Conservation (phyloP, 2,888 invertebrate genomes). For the Lasioglossum zephyrum region DNA sequence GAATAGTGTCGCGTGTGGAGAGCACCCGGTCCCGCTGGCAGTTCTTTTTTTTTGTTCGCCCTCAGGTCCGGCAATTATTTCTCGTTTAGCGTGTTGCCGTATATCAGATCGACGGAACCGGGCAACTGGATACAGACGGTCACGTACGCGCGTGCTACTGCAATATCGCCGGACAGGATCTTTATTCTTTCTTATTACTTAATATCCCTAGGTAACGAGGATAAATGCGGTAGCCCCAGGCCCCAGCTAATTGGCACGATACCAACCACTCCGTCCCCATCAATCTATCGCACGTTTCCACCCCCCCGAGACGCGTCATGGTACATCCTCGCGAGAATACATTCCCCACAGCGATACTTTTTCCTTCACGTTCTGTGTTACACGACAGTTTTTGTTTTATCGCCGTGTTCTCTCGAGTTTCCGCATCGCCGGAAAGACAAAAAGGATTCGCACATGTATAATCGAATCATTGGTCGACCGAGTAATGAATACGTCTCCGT, state of each 20-base stretch:
- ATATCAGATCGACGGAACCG: slow-evolving; percentile 70
- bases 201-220: slow-evolving; percentile 74
- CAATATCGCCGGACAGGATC: slow-evolving; percentile 71
- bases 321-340: slow-evolving; percentile 23
- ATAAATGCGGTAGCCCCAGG: slow-evolving; percentile 65
- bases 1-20: neutral
- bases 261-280: slow-evolving; percentile 51
- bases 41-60: slow-evolving; percentile 29
- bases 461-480: neutral
- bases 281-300: slow-evolving; percentile 45
- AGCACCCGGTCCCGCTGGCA: slow-evolving; percentile 9
- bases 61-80: slow-evolving; percentile 69
- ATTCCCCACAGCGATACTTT: neutral
- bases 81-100: slow-evolving; percentile 71
- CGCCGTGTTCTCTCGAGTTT: neutral
- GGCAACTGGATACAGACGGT: slow-evolving; percentile 66
- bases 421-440: too few species aligned
- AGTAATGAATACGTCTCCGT: neutral
- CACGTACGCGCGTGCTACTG: slow-evolving; percentile 69
- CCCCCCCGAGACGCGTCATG: slow-evolving; percentile 21
- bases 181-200: slow-evolving; percentile 77
- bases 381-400: neutral
- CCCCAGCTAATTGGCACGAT: slow-evolving; percentile 66
- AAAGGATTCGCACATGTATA: too few species aligned
- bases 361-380: neutral